Evolutionary conservation across 2,113 vertebrate species (phyloP).

Genomic region (Platanista minor): DNA sequence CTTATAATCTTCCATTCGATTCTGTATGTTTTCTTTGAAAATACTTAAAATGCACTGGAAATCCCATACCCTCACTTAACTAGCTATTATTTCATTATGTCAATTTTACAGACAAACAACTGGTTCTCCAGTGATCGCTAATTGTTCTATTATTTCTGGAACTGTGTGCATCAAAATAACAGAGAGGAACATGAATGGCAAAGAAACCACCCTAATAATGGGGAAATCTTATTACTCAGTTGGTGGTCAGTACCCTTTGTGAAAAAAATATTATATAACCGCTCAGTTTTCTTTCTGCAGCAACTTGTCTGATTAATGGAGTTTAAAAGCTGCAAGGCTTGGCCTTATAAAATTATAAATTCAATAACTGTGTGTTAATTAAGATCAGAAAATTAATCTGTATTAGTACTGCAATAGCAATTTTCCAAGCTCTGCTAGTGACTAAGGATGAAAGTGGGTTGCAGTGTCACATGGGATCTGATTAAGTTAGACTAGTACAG

Average conservation of each 20-base stretch:
- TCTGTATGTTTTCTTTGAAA: constrained; percentile 23
- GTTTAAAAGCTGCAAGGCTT: constrained; percentile 13
- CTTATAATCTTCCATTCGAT: not conserved
- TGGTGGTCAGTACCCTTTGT: not conserved
- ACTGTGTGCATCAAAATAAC: constrained; percentile 31
- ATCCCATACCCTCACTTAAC: constrained; percentile 4
- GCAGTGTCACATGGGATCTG: not conserved
- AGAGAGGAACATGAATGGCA: constrained; percentile 4
- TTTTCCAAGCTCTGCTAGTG: constrained; percentile 15
- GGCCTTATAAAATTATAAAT: constrained; percentile 29
- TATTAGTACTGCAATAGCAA: constrained; percentile 5
- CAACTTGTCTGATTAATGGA: constrained; percentile 20
- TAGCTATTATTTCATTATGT: constrained; percentile 42
- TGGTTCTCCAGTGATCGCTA: not conserved
- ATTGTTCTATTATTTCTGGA: constrained; percentile 23
- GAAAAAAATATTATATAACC: not conserved
- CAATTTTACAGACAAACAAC: constrained; percentile 20
- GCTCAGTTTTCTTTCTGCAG: constrained; percentile 28
- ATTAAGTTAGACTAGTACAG: not conserved
- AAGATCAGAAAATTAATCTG: constrained; percentile 47
- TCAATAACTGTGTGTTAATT: constrained; percentile 22
- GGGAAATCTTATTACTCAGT: not conserved
- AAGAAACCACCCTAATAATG: not conserved
- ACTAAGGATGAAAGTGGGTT: not conserved
- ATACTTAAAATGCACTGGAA: constrained; percentile 19